These are phyloP conservation scores for Drosophila robusta DNA, from an alignment of 2,888 invertebrate species.

Conservation along the genomic window DNA sequence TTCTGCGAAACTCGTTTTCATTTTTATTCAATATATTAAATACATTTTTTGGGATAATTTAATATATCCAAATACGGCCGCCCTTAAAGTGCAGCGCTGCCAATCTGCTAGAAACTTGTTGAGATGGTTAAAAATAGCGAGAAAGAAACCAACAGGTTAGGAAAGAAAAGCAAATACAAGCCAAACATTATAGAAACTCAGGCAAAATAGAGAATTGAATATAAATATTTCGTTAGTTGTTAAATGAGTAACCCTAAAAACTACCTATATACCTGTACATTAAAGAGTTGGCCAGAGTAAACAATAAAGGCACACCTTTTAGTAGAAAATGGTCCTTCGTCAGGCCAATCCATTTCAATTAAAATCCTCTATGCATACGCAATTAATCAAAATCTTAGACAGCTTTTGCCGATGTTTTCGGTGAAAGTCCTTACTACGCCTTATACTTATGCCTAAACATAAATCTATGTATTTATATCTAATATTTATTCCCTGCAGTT, in stretches of 20 bases:
- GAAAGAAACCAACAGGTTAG: too few species aligned
- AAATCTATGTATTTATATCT: neutral
- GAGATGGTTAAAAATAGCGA: too few species aligned
- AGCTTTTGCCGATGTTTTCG: neutral
- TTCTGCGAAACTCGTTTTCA: neutral
- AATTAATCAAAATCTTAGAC: neutral
- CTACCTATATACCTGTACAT: neutral
- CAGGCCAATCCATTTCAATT: conserved; percentile 2
- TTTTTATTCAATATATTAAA: neutral
- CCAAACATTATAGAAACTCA: too few species aligned
- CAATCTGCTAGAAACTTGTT: too few species aligned
- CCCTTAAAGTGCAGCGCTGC: too few species aligned
- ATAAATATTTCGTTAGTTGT: too few species aligned
- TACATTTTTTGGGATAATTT: neutral
- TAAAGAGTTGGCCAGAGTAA: neutral
- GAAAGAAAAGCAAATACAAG: too few species aligned
- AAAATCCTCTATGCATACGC: neutral
- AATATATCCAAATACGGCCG: too few species aligned
- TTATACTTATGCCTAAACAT: neutral
- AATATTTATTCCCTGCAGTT: conserved; percentile 2
- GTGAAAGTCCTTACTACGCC: neutral
- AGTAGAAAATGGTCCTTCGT: neutral
- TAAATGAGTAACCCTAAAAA: too few species aligned
- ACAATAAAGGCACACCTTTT: neutral
- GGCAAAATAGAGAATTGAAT: too few species aligned